These are phyloP conservation scores for Alfaro cultratus DNA, from an alignment of 2,797 vertebrate species.

Conservation along the genomic window DNA sequence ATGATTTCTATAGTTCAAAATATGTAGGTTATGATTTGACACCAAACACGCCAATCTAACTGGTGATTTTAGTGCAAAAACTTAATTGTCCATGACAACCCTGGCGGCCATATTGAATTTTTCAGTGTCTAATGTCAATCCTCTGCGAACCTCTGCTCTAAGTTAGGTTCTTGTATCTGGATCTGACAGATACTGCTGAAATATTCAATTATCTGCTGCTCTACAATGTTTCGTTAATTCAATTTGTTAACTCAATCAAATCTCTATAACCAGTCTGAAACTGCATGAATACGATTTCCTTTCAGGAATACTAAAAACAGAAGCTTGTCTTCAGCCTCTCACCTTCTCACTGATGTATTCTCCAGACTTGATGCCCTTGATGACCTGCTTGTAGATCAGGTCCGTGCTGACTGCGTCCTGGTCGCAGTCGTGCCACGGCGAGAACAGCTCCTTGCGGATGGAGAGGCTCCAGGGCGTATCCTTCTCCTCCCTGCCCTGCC, in stretches of 20 bases:
- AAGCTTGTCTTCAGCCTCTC: conserved; percentile 3
- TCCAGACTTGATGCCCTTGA: conserved; percentile 85
- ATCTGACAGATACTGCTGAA: no score
- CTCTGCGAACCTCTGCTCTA: no score
- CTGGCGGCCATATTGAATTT: no score
- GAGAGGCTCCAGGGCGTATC: conserved; percentile 86
- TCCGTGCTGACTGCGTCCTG: conserved; percentile 87
- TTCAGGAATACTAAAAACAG: neutral
- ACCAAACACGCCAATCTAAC: no score
- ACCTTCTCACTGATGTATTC: conserved; percentile 92
- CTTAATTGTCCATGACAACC: no score
- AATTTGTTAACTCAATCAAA: neutral
- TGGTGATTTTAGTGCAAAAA: no score
- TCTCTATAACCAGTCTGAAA: neutral
- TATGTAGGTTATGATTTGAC: no score
- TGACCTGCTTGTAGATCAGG: conserved; percentile 91
- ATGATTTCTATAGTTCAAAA: no score
- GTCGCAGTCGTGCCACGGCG: conserved; percentile 89
- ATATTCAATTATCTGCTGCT: no score
- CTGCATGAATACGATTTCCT: neutral
- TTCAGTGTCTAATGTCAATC: no score
- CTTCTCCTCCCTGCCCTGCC: conserved; percentile 82
- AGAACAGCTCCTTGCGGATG: conserved; percentile 92
- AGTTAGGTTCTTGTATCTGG: no score
- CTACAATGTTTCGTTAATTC: neutral